A percentile compares a stretch with the other conserved stretches of the same genome.
phyloP scores from a whole-genome alignment of 2,888 invertebrate species.

The Girardia tigrina region DNA sequence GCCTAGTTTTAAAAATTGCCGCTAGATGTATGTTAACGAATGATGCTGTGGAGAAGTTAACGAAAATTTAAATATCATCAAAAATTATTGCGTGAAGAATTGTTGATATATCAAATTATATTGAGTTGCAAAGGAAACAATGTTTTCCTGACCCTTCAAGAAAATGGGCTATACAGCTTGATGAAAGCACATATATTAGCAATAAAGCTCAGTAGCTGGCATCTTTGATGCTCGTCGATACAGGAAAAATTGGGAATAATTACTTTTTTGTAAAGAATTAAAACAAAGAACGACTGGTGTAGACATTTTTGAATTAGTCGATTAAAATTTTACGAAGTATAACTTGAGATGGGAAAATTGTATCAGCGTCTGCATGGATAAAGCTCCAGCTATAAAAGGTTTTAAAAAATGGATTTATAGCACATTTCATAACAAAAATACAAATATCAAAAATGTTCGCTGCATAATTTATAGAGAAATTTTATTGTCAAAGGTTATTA shows the following conservation, averaged over 20 bases:
- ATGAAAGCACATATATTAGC: not conserved
- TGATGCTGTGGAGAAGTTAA: not conserved
- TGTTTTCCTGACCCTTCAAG: not conserved
- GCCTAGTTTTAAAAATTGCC: not conserved
- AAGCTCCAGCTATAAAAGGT: not conserved
- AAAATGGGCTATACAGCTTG: not conserved
- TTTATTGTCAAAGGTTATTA: too few relatives aligned
- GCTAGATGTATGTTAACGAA: not conserved
- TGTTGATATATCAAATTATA: not conserved
- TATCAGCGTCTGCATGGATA: not conserved
- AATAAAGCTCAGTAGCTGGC: not conserved
- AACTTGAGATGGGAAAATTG: not conserved
- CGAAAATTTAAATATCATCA: too few relatives aligned
- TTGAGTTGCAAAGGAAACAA: not conserved
- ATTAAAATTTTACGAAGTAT: too few relatives aligned
- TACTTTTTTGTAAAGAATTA: not conserved
- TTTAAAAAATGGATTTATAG: not conserved
- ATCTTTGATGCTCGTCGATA: not conserved
- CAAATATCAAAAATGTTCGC: not conserved
- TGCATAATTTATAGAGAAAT: not conserved
- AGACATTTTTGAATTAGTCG: not conserved
- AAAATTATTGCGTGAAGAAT: not conserved
- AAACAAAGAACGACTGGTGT: not conserved
- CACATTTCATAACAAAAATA: not conserved
- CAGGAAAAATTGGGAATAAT: not conserved